A percentile compares a stretch with the other conserved stretches of the same genome.
These are phyloP conservation scores for Cotesia typhae DNA, from an alignment of 1,140 invertebrate species.

Conservation along the genomic window DNA sequence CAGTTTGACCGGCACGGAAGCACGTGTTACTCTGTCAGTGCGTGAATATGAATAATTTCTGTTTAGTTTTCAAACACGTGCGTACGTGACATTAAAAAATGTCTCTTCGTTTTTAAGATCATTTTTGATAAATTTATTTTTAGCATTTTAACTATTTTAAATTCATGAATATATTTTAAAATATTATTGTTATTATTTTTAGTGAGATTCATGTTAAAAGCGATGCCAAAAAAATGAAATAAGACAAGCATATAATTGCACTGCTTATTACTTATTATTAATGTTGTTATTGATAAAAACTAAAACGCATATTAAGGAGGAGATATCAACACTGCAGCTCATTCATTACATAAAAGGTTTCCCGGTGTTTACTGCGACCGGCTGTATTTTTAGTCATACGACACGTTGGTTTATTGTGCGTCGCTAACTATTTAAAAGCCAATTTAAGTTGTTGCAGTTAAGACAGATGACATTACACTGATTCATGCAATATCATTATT, in stretches of 20 bases:
- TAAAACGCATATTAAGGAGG: conserved; percentile 34
- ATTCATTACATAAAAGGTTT: conserved; percentile 60
- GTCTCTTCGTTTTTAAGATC: no score
- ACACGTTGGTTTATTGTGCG: conserved; percentile 41
- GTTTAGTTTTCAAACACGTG: conserved; percentile 1
- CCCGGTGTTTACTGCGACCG: conserved; percentile 54
- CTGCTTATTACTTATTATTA: conserved; percentile 14
- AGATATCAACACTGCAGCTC: conserved; percentile 49
- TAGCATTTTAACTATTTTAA: no score
- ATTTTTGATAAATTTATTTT: no score
- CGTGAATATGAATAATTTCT: not conserved
- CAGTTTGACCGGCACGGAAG: not conserved
- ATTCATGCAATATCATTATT: conserved; percentile 26
- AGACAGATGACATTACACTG: not conserved
- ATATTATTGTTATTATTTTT: no score
- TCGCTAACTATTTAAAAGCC: conserved; percentile 42
- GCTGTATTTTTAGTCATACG: conserved; percentile 55
- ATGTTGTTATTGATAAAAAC: conserved; percentile 24
- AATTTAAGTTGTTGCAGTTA: conserved; percentile 19
- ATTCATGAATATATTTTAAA: no score
- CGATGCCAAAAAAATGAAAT: not conserved
- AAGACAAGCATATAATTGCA: not conserved
- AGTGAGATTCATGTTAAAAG: no score
- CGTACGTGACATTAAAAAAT: not conserved
- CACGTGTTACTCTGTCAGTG: conserved; percentile 1